These are phyloP conservation scores for Cotesia glomerata DNA, from an alignment of 1,140 invertebrate species.

Conservation along the genomic window DNA sequence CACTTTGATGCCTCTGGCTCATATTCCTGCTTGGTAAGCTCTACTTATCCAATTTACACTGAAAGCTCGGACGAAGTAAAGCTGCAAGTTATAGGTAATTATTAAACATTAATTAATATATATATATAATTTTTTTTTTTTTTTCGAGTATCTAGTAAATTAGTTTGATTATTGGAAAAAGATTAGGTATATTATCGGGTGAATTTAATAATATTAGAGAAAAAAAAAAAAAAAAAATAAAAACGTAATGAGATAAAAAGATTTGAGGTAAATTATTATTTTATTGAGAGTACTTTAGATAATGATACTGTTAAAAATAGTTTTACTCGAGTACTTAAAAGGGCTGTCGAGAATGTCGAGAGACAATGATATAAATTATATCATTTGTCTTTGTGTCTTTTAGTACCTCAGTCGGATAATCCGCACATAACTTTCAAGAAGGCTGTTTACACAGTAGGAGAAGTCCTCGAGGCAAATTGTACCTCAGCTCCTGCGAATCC, in stretches of 20 bases:
- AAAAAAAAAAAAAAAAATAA: background rate
- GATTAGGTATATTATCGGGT: too few relatives aligned
- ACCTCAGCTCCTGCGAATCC: constrained; percentile 76
- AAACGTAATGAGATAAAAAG: background rate
- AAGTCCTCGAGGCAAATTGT: constrained; percentile 77
- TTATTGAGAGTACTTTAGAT: too few relatives aligned
- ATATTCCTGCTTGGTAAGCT: constrained; percentile 79
- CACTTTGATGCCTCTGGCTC: constrained; percentile 75
- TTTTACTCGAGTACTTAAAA: background rate
- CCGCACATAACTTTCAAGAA: constrained; percentile 77
- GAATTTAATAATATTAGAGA: too few relatives aligned
- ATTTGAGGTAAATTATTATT: background rate
- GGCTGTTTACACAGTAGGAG: constrained; percentile 70
- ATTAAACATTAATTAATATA: background rate
- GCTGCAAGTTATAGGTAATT: constrained; percentile 76
- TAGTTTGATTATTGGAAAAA: too few relatives aligned
- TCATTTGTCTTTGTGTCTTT: constrained; percentile 44
- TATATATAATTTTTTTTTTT: background rate
- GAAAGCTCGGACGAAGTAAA: constrained; percentile 74
- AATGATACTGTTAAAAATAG: background rate
- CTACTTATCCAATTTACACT: constrained; percentile 78
- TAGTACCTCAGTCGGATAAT: constrained; percentile 74
- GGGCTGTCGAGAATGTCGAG: background rate
- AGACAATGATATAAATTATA: constrained; percentile 6
- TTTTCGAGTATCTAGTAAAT: too few relatives aligned